phyloP scores from a whole-genome alignment of 2,797 vertebrate species.

The Anniella stebbinsi region DNA sequence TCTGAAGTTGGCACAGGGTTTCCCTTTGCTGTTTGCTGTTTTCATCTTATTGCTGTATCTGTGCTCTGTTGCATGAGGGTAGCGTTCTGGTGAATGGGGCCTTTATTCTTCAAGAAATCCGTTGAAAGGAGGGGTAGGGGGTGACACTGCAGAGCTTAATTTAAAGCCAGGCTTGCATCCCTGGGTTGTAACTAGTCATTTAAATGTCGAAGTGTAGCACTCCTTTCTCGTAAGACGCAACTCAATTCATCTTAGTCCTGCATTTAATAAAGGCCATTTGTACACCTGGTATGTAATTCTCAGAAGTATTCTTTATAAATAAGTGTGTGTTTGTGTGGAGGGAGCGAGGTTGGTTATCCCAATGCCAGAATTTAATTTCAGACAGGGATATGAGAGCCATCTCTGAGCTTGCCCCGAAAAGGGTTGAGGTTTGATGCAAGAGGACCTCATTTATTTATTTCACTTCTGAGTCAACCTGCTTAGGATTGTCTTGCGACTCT shows the following conservation, averaged over 20 bases:
- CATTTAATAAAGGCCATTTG: background rate
- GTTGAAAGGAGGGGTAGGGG: conserved; percentile 45
- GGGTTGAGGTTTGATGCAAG: background rate
- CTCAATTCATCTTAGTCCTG: conserved; percentile 33
- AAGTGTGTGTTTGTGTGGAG: background rate
- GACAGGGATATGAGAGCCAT: background rate
- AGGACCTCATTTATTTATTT: too few relatives aligned
- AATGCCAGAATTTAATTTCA: background rate
- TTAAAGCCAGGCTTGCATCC: conserved; percentile 58
- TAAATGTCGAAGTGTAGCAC: conserved; percentile 42
- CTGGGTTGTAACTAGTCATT: conserved; percentile 42
- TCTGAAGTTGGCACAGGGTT: conserved; percentile 9
- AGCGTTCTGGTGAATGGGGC: conserved; percentile 45
- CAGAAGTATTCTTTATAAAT: background rate
- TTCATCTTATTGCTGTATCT: conserved; percentile 48
- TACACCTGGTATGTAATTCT: background rate
- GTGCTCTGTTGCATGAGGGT: conserved; percentile 48
- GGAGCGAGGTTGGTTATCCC: background rate
- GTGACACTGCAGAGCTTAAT: conserved; percentile 37
- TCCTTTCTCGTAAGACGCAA: conserved; percentile 45
- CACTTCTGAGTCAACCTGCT: too few relatives aligned
- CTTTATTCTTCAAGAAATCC: conserved; percentile 54
- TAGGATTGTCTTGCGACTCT: too few relatives aligned
- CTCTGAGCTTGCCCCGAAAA: background rate
- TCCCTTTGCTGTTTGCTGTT: conserved; percentile 44